Conservation (phyloP, 1,140 invertebrate genomes). For the Drosophila arizonae region DNA sequence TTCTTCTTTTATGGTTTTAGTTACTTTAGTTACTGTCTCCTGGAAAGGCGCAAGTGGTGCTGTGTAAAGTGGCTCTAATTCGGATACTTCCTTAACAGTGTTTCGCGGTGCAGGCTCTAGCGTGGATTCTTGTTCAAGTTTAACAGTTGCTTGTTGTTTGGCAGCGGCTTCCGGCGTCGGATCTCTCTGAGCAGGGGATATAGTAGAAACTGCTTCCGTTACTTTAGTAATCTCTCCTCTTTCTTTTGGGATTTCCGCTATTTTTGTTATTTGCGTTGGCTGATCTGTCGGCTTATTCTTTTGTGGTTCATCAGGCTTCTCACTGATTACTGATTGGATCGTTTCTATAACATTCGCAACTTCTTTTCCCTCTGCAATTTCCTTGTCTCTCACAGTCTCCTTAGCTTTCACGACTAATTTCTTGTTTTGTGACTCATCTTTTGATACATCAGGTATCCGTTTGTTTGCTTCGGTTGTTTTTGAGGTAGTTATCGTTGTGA, state of each 20-base stretch:
- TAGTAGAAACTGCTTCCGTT: conserved; percentile 27
- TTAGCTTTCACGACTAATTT: conserved; percentile 10
- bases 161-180: conserved; percentile 5
- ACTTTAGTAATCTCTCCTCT: conserved; percentile 18
- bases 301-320: conserved; percentile 20
- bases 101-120: conserved; percentile 54
- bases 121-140: conserved; percentile 21
- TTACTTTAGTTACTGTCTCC: conserved; percentile 20
- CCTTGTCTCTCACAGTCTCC: background rate
- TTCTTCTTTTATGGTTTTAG: conserved; percentile 39
- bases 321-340: conserved; percentile 18
- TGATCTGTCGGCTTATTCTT: conserved; percentile 14
- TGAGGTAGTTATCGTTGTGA: conserved; percentile 73
- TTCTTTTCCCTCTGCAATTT: conserved; percentile 7
- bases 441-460: conserved; percentile 26
- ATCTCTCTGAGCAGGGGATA: conserved; percentile 5
- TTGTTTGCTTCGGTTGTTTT: conserved; percentile 68
- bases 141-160: conserved; percentile 50
- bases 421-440: conserved; percentile 34
- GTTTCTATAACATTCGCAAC: conserved; percentile 34
- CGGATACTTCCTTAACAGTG: conserved; percentile 26
- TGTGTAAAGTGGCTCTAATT: conserved; percentile 53
- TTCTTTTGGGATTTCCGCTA: background rate
- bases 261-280: background rate
- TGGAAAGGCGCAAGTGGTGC: conserved; percentile 56